phyloP scores from a whole-genome alignment of 2,797 vertebrate species.

The Parambassis ranga region DNA sequence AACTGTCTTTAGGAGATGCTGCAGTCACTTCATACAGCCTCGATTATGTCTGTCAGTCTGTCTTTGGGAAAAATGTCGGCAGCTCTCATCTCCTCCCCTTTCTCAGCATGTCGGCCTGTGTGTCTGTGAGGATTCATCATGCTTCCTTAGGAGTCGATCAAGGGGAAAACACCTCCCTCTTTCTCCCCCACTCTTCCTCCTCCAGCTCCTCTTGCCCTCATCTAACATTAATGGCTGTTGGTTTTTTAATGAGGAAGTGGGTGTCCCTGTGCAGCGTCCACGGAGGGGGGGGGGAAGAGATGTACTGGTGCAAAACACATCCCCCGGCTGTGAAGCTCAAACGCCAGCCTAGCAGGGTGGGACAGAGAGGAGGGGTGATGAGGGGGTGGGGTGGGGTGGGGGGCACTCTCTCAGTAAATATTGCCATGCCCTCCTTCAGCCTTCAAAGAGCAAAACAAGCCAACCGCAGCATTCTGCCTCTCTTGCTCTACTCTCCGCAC shows the following conservation, averaged over 20 bases:
- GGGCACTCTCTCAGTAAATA: constrained; percentile 69
- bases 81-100: constrained; percentile 66
- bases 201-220: constrained; percentile 76
- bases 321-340: constrained; percentile 65
- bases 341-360: constrained; percentile 55
- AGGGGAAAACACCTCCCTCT: constrained; percentile 74
- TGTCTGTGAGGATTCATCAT: constrained; percentile 77
- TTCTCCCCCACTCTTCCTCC: constrained; percentile 55
- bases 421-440: constrained; percentile 71
- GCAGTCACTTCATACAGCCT: constrained; percentile 46
- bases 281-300: constrained; percentile 45
- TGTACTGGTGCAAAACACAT: constrained; percentile 64
- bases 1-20: constrained; percentile 6
- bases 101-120: constrained; percentile 59
- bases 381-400: too few relatives aligned
- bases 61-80: constrained; percentile 56
- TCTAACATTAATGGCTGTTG: constrained; percentile 85
- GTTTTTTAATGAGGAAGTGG: constrained; percentile 82
- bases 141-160: constrained; percentile 77
- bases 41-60: constrained; percentile 40
- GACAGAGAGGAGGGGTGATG: constrained; percentile 22
- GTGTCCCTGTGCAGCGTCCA: constrained; percentile 72
- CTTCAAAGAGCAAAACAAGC: constrained; percentile 73
- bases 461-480: constrained; percentile 60
- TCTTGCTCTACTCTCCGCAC: constrained; percentile 29